Evolutionary conservation across 2,797 vertebrate species (phyloP), one percentile per base, ranked within the genome.

Genomic region (Ficedula albicollis): DNA sequence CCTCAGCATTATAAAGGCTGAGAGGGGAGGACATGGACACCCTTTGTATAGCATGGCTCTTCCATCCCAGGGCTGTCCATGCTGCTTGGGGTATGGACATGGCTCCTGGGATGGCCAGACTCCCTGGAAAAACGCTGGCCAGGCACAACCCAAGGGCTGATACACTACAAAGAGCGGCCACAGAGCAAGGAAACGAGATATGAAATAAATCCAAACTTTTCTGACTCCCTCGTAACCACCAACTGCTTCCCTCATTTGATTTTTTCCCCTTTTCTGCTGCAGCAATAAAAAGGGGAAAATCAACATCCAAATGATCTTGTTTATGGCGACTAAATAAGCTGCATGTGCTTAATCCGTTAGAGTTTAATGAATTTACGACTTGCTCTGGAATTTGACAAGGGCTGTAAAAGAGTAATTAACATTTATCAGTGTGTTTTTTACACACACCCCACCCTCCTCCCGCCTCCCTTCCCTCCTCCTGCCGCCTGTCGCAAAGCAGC

Each of bases 281-380:
- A 97, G 98, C 96, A 98, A 98, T 98, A 98, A 98, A 98, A 98
- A 96, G 54, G 94, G 93, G 97, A 98, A 98, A 98, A 98, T 98
- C 98, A 98, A 98, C 98, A 98, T 97, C 97, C 97, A 98, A 98
- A 98, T 98, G 97, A 99, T 99, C 99, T 99, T 99, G 99, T 99
- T 99, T 99, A 99, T 99, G 98, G 98, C 96, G 94, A 98, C 98
- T 98, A 99, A 99, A 99, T 98, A 98, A 99, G 98, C 98, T 98
- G 98, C 98, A 98, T 98, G 97, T 96, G 97, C 97, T 98, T 99
- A 99, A 99, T 99, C 98, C 97, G 98, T 99, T 98, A 97, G 98
- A 98, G 97, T 97, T 98, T 99, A 99, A 99, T 99, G 99, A 99
- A 99, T 99, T 99, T 99, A 99, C 96, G 96, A 98, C 98, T 98